These are phyloP conservation scores for Cotesia vestalis DNA, from an alignment of 1,140 invertebrate species.

Conservation along the genomic window DNA sequence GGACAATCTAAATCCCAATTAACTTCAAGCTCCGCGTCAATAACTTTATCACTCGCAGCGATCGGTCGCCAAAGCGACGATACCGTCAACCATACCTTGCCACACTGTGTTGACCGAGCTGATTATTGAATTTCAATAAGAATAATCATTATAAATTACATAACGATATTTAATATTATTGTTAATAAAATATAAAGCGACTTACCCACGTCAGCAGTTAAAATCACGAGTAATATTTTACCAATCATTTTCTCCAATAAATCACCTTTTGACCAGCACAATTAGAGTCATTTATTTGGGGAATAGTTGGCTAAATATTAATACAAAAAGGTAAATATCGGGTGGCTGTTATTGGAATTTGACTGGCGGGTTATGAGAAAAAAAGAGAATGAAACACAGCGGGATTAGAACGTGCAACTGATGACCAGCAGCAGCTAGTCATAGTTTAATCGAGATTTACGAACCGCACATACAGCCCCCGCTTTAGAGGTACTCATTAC, in stretches of 20 bases:
- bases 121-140: slow-evolving; percentile 20
- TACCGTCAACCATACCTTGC: slow-evolving; percentile 60
- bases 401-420: neutral
- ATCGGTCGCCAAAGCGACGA: slow-evolving; percentile 60
- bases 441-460: slow-evolving; percentile 17
- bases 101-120: slow-evolving; percentile 52
- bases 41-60: slow-evolving; percentile 50
- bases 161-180: neutral
- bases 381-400: neutral
- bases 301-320: too few species aligned
- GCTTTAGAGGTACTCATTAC: neutral
- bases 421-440: slow-evolving; percentile 8
- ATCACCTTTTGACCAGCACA: too few species aligned
- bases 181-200: neutral
- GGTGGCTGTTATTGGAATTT: too few species aligned
- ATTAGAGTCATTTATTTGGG: too few species aligned
- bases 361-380: neutral
- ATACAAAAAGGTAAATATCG: too few species aligned
- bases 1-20: slow-evolving; percentile 67
- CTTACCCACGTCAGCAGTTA: too few species aligned
- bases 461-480: neutral
- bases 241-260: too few species aligned
- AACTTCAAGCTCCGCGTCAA: slow-evolving; percentile 66
- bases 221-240: too few species aligned
- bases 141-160: neutral